Evolutionary conservation across 2,888 invertebrate genomes (phyloP).

Genomic region (Ametastegia equiseti): DNA sequence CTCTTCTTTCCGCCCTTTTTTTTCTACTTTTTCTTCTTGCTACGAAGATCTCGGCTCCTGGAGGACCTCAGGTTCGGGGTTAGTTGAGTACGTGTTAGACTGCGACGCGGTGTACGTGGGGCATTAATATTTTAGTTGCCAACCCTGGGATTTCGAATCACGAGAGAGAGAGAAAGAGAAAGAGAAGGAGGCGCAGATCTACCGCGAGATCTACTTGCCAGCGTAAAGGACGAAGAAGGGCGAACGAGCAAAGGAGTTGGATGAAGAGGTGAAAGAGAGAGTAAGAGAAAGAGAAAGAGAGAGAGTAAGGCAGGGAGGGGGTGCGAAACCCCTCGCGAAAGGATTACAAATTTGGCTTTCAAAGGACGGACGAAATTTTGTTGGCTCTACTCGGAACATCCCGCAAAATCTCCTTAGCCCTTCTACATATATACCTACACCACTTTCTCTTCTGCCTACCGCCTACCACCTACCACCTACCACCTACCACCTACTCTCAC

Average conservation of each 20-base stretch:
- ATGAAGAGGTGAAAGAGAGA: too few relatives aligned
- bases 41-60: neutral
- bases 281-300: too few relatives aligned
- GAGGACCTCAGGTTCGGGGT: conserved; percentile 31
- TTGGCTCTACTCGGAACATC: conserved; percentile 46
- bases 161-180: neutral
- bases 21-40: conserved; percentile 33
- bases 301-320: neutral
- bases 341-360: conserved; percentile 51
- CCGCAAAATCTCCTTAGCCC: conserved; percentile 45
- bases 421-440: neutral
- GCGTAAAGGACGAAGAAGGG: conserved; percentile 29
- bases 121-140: conserved; percentile 51
- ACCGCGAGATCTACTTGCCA: conserved; percentile 22
- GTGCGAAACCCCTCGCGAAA: conserved; percentile 22
- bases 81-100: conserved; percentile 48
- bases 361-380: conserved; percentile 45
- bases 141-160: conserved; percentile 34
- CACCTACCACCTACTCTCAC: neutral
- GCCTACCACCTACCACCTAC: neutral
- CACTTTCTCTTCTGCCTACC: conserved; percentile 48
- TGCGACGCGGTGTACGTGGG: conserved; percentile 39
- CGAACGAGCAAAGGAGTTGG: neutral
- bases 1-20: conserved; percentile 44
- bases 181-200: neutral